These are phyloP conservation scores for Coelopa pilipes DNA, from an alignment of 2,888 invertebrate species.

Conservation along the genomic window DNA sequence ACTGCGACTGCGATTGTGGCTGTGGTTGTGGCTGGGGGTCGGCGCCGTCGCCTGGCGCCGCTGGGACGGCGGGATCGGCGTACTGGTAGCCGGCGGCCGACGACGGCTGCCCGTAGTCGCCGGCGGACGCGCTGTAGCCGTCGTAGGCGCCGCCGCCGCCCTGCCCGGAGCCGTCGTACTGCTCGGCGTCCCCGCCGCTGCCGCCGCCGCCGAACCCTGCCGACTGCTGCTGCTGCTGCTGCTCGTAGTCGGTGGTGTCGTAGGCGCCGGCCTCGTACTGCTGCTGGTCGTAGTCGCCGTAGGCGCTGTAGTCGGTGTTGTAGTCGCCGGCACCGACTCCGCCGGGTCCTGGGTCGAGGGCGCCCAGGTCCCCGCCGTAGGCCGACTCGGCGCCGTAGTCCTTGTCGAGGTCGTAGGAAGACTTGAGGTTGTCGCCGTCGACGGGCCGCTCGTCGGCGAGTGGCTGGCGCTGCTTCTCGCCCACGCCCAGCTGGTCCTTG, in stretches of 20 bases:
- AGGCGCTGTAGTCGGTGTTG: conserved; percentile 59
- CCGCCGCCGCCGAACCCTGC: conserved; percentile 15
- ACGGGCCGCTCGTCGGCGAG: conserved; percentile 34
- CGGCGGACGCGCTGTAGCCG: conserved; percentile 49
- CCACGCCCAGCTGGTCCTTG: conserved; percentile 65
- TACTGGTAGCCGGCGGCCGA: conserved; percentile 57
- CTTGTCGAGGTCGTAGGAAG: conserved; percentile 37
- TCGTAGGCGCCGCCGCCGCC: conserved; percentile 32
- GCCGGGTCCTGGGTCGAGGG: conserved; percentile 36
- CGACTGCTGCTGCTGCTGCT: conserved; percentile 52
- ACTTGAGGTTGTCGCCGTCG: conserved; percentile 38
- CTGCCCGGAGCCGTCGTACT: conserved; percentile 51
- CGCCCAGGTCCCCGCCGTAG: conserved; percentile 40
- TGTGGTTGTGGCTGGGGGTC: conserved; percentile 36
- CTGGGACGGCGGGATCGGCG: background rate
- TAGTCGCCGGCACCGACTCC: conserved; percentile 41
- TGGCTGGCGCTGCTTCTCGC: conserved; percentile 58
- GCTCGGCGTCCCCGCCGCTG: conserved; percentile 42
- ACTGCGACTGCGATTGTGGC: conserved; percentile 44
- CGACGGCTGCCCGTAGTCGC: conserved; percentile 58
- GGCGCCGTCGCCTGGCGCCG: conserved; percentile 4
- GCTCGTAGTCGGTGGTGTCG: conserved; percentile 57
- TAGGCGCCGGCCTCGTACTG: conserved; percentile 60
- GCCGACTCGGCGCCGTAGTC: conserved; percentile 44
- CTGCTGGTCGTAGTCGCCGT: conserved; percentile 59